Base-by-base conservation (phyloP, 2,888 invertebrate genomes). In the Microctonus aethiopoides region DNA sequence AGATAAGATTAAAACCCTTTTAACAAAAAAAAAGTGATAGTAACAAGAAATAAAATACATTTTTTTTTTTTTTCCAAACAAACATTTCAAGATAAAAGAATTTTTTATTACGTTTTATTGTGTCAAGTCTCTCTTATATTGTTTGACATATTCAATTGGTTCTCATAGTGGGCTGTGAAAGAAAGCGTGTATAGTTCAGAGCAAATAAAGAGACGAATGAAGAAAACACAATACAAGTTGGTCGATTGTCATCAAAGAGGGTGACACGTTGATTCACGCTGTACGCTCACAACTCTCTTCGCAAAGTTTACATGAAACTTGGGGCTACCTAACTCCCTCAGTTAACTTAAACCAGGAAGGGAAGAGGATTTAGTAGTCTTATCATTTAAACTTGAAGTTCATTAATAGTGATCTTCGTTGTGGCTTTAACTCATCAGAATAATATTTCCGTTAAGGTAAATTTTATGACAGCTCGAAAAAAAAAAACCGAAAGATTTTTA, bases 331-430 rank as follows among this genome's bases (percentile, higher is more conserved):
- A 34, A 34, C 61, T 39, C n/a, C n/a, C 41, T 41, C 16, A n/a
- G 26, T 41, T 22, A 56, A 32, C 56, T 29, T 6, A 13, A 67
- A 46, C 52, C 59, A 70, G 66, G 68, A 68, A 71, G 9, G 20
- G 16, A 71, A 60, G 74, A 65, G 69, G 74, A 74, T 76, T 75
- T 71, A 75, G 62, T 70, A 72, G 68, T 78, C 73, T 75, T 72
- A 72, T 74, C 75, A 71, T 79, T 76, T 72, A 77, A 76, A 75
- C 75, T 72, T 69, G 71, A 76, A 76, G 76, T 78, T 79, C 78
- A 74, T 75, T 74, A 75, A 72, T 61, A 72, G 64, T 64, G 72
- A 64, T 54, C 13, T 13, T n/a, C n/a, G n/a, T 34, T 16, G 34
- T 52, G 36, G 13, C 64, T 64, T 36, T 22, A n/a, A 32, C 11